phyloP scores from a whole-genome alignment of 2,888 invertebrate species.

The Xestia rhomboidea region DNA sequence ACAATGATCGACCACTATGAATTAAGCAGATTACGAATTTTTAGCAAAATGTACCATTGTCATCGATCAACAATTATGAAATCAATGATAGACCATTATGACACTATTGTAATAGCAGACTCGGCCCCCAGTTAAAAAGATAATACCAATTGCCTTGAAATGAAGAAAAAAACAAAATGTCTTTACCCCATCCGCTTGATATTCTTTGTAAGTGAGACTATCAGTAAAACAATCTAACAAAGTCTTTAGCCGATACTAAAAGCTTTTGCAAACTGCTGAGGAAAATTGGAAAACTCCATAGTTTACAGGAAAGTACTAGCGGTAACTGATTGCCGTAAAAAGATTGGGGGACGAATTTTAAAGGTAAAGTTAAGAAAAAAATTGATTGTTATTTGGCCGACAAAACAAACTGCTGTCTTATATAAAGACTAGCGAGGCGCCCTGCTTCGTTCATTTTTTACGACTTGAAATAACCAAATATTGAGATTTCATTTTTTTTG shows the following conservation, averaged over 20 bases:
- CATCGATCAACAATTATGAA: no score
- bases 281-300: constrained; percentile 55
- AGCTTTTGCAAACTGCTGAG: constrained; percentile 53
- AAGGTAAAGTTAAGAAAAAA: not conserved
- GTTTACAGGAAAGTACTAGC: constrained; percentile 30
- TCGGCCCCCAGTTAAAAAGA: no score
- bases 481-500: not conserved
- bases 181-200: constrained; percentile 24
- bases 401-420: not conserved
- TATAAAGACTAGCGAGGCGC: not conserved
- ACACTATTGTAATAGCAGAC: no score
- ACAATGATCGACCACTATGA: no score
- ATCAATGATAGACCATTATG: no score
- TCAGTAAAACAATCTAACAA: constrained; percentile 55
- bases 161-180: constrained; percentile 7
- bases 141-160: not conserved
- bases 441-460: not conserved
- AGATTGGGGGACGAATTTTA: not conserved
- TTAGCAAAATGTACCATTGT: no score
- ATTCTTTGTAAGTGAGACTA: constrained; percentile 46
- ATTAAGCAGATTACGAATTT: no score
- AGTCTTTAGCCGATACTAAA: constrained; percentile 57
- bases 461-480: not conserved
- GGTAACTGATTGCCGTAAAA: constrained; percentile 31
- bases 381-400: not conserved